A percentile compares a stretch with the other conserved stretches of the same genome.
Evolutionary conservation across 2,888 invertebrate species (phyloP).

Genomic region (Nezara viridula): DNA sequence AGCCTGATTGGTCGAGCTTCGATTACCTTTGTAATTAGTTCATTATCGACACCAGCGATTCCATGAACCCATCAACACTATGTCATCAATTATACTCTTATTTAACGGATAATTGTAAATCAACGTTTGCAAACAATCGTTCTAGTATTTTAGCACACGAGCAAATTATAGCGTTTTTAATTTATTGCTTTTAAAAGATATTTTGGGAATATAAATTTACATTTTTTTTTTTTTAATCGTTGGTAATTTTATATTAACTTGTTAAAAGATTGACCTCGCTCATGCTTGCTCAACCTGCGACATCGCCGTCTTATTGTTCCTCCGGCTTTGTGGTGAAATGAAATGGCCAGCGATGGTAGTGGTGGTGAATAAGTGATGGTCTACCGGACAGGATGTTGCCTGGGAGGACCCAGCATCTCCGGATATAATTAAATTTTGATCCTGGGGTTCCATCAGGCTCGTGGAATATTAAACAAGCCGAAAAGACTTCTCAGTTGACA

Average conservation of each 20-base stretch:
- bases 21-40: too few relatives aligned
- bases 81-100: neutral
- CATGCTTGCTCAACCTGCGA: neutral
- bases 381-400: neutral
- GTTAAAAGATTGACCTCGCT: neutral
- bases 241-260: neutral
- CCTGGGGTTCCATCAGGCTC: conserved; percentile 9
- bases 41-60: too few relatives aligned
- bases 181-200: too few relatives aligned
- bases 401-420: conserved; percentile 8
- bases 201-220: too few relatives aligned
- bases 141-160: too few relatives aligned
- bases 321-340: neutral
- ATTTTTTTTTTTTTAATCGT: too few relatives aligned
- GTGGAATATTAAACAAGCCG: neutral
- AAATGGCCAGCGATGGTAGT: neutral
- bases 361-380: conserved; percentile 9
- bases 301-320: neutral
- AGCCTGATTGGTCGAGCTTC: too few relatives aligned
- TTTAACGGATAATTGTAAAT: neutral
- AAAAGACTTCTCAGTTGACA: neutral
- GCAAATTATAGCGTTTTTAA: too few relatives aligned
- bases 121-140: too few relatives aligned
- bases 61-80: neutral
- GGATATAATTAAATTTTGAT: conserved; percentile 42